Evolutionary conservation across 2,888 invertebrate genomes (phyloP).

Genomic region (Caenorhabditis imperialis): DNA sequence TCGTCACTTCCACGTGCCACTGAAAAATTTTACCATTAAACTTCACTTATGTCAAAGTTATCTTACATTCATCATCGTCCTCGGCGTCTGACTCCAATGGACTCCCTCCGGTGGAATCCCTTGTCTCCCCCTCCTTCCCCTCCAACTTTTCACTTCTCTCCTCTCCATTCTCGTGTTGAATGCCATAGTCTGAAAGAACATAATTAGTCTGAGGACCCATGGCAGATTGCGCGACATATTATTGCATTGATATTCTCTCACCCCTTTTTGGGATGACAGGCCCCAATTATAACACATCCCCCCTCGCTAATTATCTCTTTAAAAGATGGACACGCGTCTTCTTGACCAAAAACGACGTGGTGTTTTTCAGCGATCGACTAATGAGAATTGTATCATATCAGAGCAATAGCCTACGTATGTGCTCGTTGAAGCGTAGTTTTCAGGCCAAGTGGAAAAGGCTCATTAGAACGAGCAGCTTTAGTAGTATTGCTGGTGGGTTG

Average conservation of each 20-base stretch:
- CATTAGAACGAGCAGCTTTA: constrained; percentile 29
- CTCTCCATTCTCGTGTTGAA: constrained; percentile 30
- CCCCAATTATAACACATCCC: constrained; percentile 43
- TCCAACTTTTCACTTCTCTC: constrained; percentile 42
- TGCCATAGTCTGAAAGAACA: constrained; percentile 31
- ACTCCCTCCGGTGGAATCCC: constrained; percentile 60
- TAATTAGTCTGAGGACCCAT: not conserved
- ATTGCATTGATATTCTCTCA: constrained; percentile 37
- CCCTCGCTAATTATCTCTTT: not conserved
- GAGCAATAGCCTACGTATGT: constrained; percentile 17
- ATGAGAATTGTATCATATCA: constrained; percentile 7
- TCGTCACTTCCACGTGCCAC: constrained; percentile 62
- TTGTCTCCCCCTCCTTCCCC: constrained; percentile 25
- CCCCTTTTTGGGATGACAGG: constrained; percentile 23
- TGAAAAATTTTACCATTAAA: constrained; percentile 2
- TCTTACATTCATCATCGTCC: constrained; percentile 56
- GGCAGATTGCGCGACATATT: constrained; percentile 26
- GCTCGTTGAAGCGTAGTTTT: constrained; percentile 21
- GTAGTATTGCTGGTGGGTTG: not conserved
- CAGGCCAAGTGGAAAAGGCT: constrained; percentile 18
- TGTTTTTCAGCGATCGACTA: constrained; percentile 6
- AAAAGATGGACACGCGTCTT: constrained; percentile 24
- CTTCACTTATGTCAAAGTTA: too few species aligned
- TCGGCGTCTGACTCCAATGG: constrained; percentile 66
- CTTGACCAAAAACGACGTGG: not conserved